Base-by-base conservation (phyloP, 2,888 invertebrate species). In the Drosophila eohydei region DNA sequence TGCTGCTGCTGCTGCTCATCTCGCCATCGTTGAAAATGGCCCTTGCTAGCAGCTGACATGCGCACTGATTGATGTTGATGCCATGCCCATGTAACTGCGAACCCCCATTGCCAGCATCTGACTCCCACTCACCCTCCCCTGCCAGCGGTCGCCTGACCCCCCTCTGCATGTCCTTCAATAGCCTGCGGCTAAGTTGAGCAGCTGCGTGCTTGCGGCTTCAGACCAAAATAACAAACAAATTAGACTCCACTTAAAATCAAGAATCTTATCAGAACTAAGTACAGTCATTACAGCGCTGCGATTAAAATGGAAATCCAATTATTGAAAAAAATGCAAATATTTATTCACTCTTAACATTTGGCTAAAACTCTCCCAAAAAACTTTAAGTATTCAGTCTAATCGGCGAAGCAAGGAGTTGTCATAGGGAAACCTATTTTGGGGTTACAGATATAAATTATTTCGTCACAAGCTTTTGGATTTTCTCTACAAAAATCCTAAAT, bases 1-100 rank as follows among this genome's bases (percentile, higher is more conserved):
- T 57, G 36, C 16, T 40, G 21, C 32, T 52, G 28, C 59, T 57
- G 41, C 16, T 48, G 48, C 41, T 43, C 66, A 74, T 81, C 69
- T 78, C 63, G 60, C 57, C 50, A 62, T 59, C 46, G 59, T 50
- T 54, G 64, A 61, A 71, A 59, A 72, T 56, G 61, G 54, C 50
- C 78, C 78, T 63, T 57, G 73, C 56, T 46, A 68, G 67, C 56
- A 59, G 69, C 67, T 71, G 79, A 79, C 79, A 79, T 79, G 79
- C 79, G 79, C 79, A 79, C 67, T 81, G 74, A 80, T 81, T 78
- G 81, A 81, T 74, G 71, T 78, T 71, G 58, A 30, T 71, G 74
- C 70, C 74, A 66, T 66, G 65, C 75, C 79, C 70, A 69, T 52
- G 32, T 50, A 34, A 63, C 9, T 34, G 26, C 5, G 28, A 36